These are phyloP conservation scores for Orius laevigatus DNA, from an alignment of 1,140 invertebrate genomes.

Conservation along the genomic window DNA sequence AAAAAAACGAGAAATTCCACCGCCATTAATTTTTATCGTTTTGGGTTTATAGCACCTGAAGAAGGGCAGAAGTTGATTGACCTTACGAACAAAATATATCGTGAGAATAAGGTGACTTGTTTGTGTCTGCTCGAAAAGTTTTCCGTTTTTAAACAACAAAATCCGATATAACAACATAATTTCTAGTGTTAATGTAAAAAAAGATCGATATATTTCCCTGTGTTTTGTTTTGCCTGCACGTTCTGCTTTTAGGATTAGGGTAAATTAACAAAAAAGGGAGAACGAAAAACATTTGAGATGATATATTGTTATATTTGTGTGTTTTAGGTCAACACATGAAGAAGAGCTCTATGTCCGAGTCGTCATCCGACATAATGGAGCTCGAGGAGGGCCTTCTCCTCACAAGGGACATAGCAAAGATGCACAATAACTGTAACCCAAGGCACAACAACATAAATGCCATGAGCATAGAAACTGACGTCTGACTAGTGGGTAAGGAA, in stretches of 20 bases:
- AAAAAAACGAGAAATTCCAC: too few species aligned
- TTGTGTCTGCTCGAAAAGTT: too few species aligned
- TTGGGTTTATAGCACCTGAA: too few species aligned
- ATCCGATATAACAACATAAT: too few species aligned
- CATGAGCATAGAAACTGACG: slow-evolving; percentile 90
- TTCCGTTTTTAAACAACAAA: too few species aligned
- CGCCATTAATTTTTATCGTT: too few species aligned
- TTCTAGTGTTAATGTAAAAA: too few species aligned
- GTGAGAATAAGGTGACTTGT: too few species aligned
- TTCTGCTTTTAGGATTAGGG: not conserved
- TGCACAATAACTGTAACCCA: slow-evolving; percentile 52
- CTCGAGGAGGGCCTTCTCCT: slow-evolving; percentile 75
- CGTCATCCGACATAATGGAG: slow-evolving; percentile 89
- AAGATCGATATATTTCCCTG: not conserved
- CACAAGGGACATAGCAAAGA: slow-evolving; percentile 56
- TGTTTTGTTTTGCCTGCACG: not conserved
- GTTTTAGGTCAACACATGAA: slow-evolving; percentile 69
- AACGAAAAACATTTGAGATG: not conserved
- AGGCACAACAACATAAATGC: slow-evolving; percentile 73
- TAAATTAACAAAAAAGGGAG: not conserved
- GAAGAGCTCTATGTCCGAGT: slow-evolving; percentile 79
- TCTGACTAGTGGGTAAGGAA: slow-evolving; percentile 79
- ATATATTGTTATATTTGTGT: slow-evolving; percentile 1
- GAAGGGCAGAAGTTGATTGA: too few species aligned
- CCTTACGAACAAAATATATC: too few species aligned